Conservation (phyloP, 2,888 invertebrate genomes). For the Siphlonurus alternatus region DNA sequence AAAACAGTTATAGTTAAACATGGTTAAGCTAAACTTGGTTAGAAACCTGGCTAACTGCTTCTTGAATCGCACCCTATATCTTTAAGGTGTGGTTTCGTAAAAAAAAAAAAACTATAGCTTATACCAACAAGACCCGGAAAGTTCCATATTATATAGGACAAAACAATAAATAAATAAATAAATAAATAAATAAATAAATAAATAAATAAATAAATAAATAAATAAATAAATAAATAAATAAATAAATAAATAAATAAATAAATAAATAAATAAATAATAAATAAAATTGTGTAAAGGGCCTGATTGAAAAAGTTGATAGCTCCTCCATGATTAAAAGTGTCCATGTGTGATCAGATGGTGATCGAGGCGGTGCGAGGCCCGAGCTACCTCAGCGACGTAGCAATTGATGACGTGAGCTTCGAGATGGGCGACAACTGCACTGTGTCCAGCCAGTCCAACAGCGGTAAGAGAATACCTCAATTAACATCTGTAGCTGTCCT, state of each 20-base stretch:
- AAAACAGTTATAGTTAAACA: too few relatives aligned
- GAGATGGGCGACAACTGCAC: slow-evolving; percentile 39
- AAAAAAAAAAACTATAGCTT: too few relatives aligned
- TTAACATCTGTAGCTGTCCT: too few relatives aligned
- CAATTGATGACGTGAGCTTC: slow-evolving; percentile 61
- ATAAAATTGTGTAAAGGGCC: not conserved
- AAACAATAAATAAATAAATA: not conserved
- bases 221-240: not conserved
- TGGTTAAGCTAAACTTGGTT: too few relatives aligned
- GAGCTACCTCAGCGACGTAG: slow-evolving; percentile 56
- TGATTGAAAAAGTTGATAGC: not conserved
- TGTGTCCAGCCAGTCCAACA: not conserved
- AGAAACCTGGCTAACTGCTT: too few relatives aligned
- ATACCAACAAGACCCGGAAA: too few relatives aligned
- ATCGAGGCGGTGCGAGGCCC: slow-evolving; percentile 54
- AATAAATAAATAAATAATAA: not conserved
- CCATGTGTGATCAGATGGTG: slow-evolving; percentile 58
- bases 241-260: not conserved
- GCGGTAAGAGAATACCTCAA: not conserved
- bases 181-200: not conserved
- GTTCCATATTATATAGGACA: too few relatives aligned
- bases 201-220: not conserved
- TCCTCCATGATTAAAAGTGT: not conserved
- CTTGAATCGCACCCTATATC: too few relatives aligned
- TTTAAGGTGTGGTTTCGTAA: too few relatives aligned